A percentile compares a stretch with the other conserved stretches of the same genome.
These are phyloP conservation scores for Meloidogyne hapla DNA, from an alignment of 1,140 invertebrate species.

Conservation along the genomic window DNA sequence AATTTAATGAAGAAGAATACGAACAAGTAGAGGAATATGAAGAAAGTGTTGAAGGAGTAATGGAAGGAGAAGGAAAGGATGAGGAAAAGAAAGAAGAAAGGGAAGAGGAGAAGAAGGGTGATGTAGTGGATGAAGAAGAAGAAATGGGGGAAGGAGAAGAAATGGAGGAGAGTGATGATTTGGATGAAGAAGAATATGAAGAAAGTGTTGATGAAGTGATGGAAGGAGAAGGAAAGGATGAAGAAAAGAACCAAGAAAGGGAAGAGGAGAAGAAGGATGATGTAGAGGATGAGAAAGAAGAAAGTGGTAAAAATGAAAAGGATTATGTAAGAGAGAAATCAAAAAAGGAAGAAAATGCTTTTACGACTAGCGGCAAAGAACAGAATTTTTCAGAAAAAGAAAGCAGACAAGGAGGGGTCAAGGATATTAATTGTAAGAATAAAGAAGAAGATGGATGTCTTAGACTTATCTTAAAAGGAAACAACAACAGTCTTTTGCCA, in stretches of 20 bases:
- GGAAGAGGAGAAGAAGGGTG: too few relatives aligned
- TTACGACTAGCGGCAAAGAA: not conserved
- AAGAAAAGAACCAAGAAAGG: not conserved
- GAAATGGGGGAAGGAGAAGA: not conserved
- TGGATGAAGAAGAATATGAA: not conserved
- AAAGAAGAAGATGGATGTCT: conserved; percentile 1
- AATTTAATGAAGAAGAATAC: not conserved
- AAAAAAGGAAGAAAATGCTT: too few relatives aligned
- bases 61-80: not conserved
- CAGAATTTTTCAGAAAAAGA: not conserved
- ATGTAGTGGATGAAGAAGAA: too few relatives aligned
- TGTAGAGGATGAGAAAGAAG: not conserved
- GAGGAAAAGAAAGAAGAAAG: not conserved
- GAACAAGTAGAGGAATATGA: too few relatives aligned
- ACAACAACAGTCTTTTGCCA: too few relatives aligned
- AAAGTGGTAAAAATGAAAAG: not conserved
- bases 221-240: not conserved
- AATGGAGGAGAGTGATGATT: not conserved
- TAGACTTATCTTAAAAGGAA: too few relatives aligned
- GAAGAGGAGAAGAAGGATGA: not conserved
- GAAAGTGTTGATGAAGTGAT: not conserved
- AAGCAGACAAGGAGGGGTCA: not conserved
- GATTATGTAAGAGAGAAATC: not conserved
- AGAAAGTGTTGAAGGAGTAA: not conserved
- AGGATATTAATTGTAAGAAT: not conserved